Conservation (phyloP, 2,113 vertebrate species). For the Pollimyrus isidori region DNA sequence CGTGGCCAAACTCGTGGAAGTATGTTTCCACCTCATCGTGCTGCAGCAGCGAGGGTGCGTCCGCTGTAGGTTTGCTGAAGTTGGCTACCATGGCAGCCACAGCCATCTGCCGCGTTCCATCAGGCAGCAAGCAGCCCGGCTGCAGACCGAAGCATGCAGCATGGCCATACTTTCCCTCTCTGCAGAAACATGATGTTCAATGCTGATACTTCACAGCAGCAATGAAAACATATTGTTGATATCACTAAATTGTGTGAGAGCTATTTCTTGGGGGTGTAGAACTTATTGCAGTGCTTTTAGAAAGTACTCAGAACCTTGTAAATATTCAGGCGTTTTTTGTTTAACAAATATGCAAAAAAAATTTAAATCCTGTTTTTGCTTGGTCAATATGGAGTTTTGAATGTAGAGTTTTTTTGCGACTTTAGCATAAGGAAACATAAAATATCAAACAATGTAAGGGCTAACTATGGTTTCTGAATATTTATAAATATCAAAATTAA, state of each 20-base stretch:
- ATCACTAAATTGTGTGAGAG: background rate
- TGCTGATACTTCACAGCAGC: background rate
- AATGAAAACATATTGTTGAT: background rate
- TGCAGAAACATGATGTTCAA: slow-evolving; percentile 30
- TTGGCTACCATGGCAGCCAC: slow-evolving; percentile 97
- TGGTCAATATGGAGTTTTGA: background rate
- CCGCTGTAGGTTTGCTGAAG: slow-evolving; percentile 83
- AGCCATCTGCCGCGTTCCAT: slow-evolving; percentile 73
- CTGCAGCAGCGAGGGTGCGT: slow-evolving; percentile 82
- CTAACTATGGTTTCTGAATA: background rate
- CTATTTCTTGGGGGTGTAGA: background rate
- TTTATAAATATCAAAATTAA: background rate
- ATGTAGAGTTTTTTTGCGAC: background rate
- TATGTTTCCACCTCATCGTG: slow-evolving; percentile 97
- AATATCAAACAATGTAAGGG: background rate
- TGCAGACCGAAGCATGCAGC: slow-evolving; percentile 94
- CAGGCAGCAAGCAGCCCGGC: slow-evolving; percentile 76
- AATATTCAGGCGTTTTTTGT: background rate
- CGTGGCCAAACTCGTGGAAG: slow-evolving; percentile 95
- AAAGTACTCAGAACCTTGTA: background rate
- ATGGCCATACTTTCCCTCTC: slow-evolving; percentile 93
- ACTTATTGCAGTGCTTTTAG: background rate
- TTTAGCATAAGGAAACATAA: background rate
- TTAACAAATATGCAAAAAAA: background rate
- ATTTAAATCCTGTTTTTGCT: background rate